Percentiles rank a stretch among this genome's conserved stretches.
These are phyloP conservation scores for Pseudoatta argentina DNA, from an alignment of 1,140 invertebrate species.

Conservation along the genomic window DNA sequence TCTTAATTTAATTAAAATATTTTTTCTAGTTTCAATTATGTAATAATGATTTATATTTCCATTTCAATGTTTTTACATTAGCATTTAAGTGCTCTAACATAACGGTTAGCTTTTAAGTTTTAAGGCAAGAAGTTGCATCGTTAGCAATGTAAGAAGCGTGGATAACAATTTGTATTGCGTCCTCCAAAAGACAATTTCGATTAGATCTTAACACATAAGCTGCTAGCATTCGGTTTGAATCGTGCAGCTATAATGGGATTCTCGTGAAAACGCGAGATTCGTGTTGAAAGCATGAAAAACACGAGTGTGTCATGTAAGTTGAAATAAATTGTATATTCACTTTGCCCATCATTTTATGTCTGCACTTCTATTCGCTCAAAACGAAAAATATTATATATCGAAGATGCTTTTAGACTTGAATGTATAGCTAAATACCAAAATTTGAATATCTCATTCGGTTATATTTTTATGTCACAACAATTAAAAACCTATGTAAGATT, in stretches of 20 bases:
- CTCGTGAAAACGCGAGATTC: conserved; percentile 43
- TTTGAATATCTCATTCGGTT: neutral
- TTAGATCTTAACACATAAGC: conserved; percentile 66
- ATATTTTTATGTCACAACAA: neutral
- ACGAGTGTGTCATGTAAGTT: conserved; percentile 41
- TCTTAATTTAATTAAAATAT: neutral
- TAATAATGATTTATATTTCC: neutral
- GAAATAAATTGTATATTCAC: conserved; percentile 60
- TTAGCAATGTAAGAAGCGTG: conserved; percentile 7
- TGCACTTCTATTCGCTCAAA: neutral
- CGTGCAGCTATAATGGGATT: conserved; percentile 65
- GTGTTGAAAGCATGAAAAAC: conserved; percentile 57
- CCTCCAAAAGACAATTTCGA: conserved; percentile 66
- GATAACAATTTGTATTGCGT: conserved; percentile 57
- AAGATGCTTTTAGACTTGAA: neutral
- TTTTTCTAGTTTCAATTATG: neutral
- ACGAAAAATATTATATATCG: neutral
- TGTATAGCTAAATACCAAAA: neutral
- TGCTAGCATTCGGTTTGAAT: conserved; percentile 58
- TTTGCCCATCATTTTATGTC: conserved; percentile 52
- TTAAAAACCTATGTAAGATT: neutral
- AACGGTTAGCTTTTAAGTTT: conserved; percentile 23
- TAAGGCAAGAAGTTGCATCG: neutral
- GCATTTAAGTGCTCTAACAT: neutral
- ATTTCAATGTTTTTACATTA: neutral